phyloP scores from a whole-genome alignment of 2,113 vertebrate species.

The Climacteris rufus region DNA sequence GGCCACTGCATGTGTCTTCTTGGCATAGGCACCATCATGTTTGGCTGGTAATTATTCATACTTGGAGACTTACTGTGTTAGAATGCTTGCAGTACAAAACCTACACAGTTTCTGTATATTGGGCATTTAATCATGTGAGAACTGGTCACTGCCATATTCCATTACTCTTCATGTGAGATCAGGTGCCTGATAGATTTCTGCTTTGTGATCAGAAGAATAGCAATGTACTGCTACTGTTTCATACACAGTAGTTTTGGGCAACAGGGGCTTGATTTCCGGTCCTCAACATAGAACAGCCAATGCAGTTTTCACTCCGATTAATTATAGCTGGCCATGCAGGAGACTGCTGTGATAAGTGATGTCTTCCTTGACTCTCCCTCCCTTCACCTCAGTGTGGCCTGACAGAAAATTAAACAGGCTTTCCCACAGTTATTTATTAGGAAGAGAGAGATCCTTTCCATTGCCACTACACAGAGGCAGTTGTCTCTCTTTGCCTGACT shows the following conservation, averaged over 20 bases:
- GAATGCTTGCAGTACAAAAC: neutral
- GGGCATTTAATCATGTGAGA: neutral
- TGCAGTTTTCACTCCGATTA: neutral
- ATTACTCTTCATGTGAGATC: neutral
- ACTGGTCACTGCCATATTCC: too few species aligned
- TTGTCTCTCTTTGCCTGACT: neutral
- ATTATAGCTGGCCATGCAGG: neutral
- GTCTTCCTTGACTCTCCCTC: neutral
- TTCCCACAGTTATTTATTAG: rapidly evolving
- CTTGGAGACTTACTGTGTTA: neutral
- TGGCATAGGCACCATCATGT: neutral
- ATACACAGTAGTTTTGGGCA: neutral
- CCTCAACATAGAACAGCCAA: neutral
- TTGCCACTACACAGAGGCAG: neutral
- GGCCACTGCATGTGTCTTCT: neutral
- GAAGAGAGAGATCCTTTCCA: neutral
- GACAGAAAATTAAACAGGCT: neutral
- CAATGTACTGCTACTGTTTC: neutral
- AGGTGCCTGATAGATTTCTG: neutral
- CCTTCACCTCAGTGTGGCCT: neutral
- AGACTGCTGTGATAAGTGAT: neutral
- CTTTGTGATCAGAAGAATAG: neutral
- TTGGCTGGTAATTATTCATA: neutral
- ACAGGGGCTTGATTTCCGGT: neutral
- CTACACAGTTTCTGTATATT: neutral